These are phyloP conservation scores for Sarcophaga variegata DNA, from an alignment of 2,888 invertebrate genomes.

Conservation along the genomic window DNA sequence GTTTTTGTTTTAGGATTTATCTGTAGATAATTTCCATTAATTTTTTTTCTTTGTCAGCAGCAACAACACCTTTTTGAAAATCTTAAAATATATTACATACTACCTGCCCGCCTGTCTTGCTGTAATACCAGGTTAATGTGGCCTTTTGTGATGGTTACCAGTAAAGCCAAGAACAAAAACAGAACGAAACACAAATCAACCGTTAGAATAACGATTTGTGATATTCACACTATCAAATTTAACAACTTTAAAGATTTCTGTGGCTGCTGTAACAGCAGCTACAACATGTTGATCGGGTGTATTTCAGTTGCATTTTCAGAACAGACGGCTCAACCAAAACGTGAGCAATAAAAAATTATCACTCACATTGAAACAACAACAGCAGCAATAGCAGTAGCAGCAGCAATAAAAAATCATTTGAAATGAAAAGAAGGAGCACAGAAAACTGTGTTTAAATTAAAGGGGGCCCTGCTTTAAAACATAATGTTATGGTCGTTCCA, in stretches of 20 bases:
- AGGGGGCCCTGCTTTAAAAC: slow-evolving; percentile 20
- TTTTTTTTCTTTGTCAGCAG: slow-evolving; percentile 32
- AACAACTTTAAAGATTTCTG: slow-evolving; percentile 57
- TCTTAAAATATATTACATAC: slow-evolving; percentile 20
- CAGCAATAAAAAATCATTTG: slow-evolving; percentile 23
- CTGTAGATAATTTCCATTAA: neutral
- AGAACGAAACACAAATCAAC: neutral
- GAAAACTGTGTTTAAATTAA: slow-evolving; percentile 28
- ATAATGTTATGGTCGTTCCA: slow-evolving; percentile 37
- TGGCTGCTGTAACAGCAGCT: neutral
- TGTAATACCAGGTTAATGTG: neutral
- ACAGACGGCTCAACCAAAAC: slow-evolving; percentile 30
- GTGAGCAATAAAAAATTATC: slow-evolving; percentile 69
- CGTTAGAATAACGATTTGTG: slow-evolving; percentile 69
- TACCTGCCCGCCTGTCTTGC: neutral
- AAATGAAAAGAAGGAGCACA: slow-evolving; percentile 14
- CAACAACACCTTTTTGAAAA: slow-evolving; percentile 61
- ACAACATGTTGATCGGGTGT: slow-evolving; percentile 56
- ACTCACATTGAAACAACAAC: slow-evolving; percentile 55
- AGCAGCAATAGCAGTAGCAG: neutral
- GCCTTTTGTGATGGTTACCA: neutral
- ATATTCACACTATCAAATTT: slow-evolving; percentile 68
- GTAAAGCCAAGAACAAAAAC: neutral
- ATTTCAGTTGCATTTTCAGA: slow-evolving; percentile 65
- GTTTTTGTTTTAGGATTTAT: no score